Percentiles rank a stretch among this genome's conserved stretches.
These are phyloP conservation scores for Chinchilla lanigera DNA, from an alignment of 2,113 vertebrate species.

Conservation along the genomic window DNA sequence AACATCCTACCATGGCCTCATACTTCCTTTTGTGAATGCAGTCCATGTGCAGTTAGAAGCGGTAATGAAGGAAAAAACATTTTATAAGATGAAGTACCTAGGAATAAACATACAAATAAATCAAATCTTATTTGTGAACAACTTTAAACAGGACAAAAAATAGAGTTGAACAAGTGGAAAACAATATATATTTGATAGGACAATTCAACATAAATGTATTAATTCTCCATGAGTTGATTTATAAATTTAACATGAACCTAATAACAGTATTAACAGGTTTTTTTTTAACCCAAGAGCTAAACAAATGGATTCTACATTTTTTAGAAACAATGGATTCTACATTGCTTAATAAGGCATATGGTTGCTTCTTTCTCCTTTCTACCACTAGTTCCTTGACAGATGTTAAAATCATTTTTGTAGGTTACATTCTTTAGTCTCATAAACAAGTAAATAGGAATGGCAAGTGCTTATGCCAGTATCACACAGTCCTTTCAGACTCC, in stretches of 20 bases:
- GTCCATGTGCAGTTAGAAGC: neutral
- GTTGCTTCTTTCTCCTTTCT: neutral
- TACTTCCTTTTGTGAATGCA: neutral
- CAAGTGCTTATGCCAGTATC: neutral
- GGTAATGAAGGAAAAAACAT: neutral
- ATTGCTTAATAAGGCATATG: neutral
- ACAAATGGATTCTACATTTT: neutral
- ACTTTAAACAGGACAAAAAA: neutral
- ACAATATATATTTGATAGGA: neutral
- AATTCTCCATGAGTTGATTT: neutral
- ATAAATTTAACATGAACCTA: neutral
- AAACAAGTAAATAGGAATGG: neutral
- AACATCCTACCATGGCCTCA: neutral
- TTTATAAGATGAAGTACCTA: neutral
- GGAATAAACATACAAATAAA: slow-evolving; percentile 1
- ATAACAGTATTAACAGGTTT: neutral
- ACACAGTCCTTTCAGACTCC: neutral
- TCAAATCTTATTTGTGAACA: neutral
- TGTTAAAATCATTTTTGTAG: neutral
- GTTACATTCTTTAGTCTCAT: neutral
- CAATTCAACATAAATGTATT: neutral
- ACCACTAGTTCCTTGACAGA: neutral
- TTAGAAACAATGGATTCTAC: neutral
- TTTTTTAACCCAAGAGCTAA: neutral
- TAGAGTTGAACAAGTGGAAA: neutral